Percentiles rank a stretch among this genome's conserved stretches.
These are phyloP conservation scores for Prosopocoilus inquinatus DNA, from an alignment of 2,888 invertebrate genomes.

Conservation along the genomic window DNA sequence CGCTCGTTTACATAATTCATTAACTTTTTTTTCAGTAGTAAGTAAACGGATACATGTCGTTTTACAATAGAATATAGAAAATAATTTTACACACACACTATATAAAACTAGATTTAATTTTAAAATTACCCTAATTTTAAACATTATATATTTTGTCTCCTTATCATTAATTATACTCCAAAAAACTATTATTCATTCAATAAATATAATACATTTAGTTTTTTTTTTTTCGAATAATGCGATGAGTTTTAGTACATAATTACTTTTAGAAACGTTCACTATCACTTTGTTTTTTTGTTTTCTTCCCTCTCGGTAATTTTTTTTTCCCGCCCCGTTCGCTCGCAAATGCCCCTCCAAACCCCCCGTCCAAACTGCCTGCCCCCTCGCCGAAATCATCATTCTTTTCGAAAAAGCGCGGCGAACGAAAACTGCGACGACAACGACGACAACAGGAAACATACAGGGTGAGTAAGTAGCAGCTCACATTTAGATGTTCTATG, in stretches of 20 bases:
- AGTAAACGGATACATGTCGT: neutral
- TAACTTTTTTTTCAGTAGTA: neutral
- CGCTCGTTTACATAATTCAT: neutral
- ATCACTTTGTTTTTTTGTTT: neutral
- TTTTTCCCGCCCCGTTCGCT: too few species aligned
- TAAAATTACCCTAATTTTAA: conserved; percentile 5
- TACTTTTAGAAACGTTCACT: conserved; percentile 1
- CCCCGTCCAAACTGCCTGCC: too few species aligned
- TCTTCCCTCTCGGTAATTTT: neutral
- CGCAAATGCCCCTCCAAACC: too few species aligned
- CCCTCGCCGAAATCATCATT: too few species aligned
- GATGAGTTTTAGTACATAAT: neutral
- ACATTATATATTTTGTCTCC: neutral
- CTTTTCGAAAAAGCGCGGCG: too few species aligned
- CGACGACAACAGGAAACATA: too few species aligned
- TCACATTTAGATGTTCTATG: too few species aligned
- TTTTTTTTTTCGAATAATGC: neutral
- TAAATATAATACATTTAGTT: neutral
- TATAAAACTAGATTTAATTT: conserved; percentile 9
- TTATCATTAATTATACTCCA: too few species aligned
- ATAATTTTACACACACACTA: conserved; percentile 7
- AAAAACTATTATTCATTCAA: neutral
- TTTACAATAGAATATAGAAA: neutral
- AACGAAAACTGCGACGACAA: too few species aligned
- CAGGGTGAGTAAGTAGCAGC: too few species aligned